Evolutionary conservation across 1,140 invertebrate species (phyloP), one percentile per base, ranked within the genome.

Genomic region (Gonioctena quinquepunctata): DNA sequence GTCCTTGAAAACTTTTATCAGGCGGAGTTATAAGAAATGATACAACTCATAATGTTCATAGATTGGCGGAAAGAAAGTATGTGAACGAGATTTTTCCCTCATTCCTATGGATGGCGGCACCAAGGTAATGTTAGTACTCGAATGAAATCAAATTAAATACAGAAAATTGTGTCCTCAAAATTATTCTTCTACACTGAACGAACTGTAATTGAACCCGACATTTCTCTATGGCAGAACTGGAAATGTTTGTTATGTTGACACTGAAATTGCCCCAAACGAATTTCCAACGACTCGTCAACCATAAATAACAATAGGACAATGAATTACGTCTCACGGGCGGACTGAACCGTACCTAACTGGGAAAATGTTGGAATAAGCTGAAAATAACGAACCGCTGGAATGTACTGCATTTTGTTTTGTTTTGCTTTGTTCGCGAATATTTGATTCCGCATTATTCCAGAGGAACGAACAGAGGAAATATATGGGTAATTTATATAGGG

Each of bases 271-370:
- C 13, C 52, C 19, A 19, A 56, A 23, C 52, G 21, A 56, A 56
- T 56, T 56, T 8, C 52, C n/a, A 19, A 3, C 22, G 52, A 56
- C 21, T 56, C 52, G 52, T 56, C 52, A 56, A 56, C 52, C 16
- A 23, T 56, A 56, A 56, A 56, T 56, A 56, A 56, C 52, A 56
- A 56, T 21, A 56, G 52, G 3, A 42, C 11, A 22, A 19, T 56
- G 21, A 56, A 56, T 56, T 56, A 56, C 22, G 7, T n/a, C 5
- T 56, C 2, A n/a, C 11, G 22, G 8, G n/a, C 16, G 22, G 7
- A n/a, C 22, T 8, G 19, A 56, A n/a, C 52, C 22, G 52, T 56
- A 56, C 13, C 11, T 56, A 18, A 19, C 21, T 56, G 22, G 18
- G 0, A 56, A 23, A 56, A 56, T 56, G 22, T 23, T 23, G 18